phyloP scores from a whole-genome alignment of 2,888 invertebrate species.

The Parnassius smintheus region DNA sequence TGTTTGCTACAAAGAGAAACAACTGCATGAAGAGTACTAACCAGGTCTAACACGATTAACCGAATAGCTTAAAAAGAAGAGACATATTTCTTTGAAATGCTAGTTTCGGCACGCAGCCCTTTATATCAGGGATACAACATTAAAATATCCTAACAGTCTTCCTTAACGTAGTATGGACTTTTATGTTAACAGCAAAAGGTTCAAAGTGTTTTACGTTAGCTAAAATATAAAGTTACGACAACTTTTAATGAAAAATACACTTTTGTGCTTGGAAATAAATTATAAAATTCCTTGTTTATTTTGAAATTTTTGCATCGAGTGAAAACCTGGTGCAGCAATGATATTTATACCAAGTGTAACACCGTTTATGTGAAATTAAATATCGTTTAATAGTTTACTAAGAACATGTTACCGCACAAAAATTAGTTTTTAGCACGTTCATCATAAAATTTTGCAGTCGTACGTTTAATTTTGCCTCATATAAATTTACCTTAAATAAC shows the following conservation, averaged over 20 bases:
- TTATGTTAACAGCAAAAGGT: constrained; percentile 41
- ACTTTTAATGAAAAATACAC: constrained; percentile 50
- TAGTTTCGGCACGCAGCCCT: constrained; percentile 76
- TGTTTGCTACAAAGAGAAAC: constrained; percentile 35
- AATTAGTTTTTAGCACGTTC: constrained; percentile 41
- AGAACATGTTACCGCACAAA: constrained; percentile 55
- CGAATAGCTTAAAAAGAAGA: constrained; percentile 68
- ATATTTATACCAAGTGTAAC: constrained; percentile 66
- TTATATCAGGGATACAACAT: constrained; percentile 59
- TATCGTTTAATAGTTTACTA: constrained; percentile 73
- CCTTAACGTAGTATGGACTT: constrained; percentile 41
- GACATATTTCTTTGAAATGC: constrained; percentile 69
- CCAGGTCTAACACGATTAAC: constrained; percentile 57
- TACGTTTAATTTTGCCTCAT: constrained; percentile 12
- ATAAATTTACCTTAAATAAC: constrained; percentile 14
- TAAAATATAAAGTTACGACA: constrained; percentile 29
- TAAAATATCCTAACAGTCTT: constrained; percentile 40
- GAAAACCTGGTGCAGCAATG: constrained; percentile 51
- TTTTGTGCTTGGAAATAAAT: constrained; percentile 43
- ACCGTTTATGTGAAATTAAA: constrained; percentile 72
- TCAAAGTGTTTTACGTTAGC: constrained; percentile 25
- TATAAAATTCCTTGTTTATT: constrained; percentile 46
- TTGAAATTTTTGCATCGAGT: constrained; percentile 48
- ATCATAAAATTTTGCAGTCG: constrained; percentile 30
- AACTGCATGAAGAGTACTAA: constrained; percentile 43